phyloP scores from a whole-genome alignment of 2,113 vertebrate genomes.

The Anoura caudifer region DNA sequence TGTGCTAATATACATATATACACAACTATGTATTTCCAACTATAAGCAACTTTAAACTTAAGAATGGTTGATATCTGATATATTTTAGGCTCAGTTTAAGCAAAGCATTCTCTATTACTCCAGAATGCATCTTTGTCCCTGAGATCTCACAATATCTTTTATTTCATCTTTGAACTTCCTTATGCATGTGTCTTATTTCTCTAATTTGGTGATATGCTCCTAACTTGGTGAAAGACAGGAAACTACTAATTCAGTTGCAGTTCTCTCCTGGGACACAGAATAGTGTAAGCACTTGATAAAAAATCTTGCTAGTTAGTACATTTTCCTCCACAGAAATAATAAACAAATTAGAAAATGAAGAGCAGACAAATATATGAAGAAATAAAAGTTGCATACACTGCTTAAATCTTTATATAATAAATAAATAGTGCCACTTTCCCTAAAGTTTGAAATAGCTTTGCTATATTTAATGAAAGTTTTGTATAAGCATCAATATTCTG shows the following conservation, averaged over 20 bases:
- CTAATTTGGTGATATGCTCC: background rate
- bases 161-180: background rate
- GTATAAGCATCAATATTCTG: conserved; percentile 46
- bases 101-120: background rate
- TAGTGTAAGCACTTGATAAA: background rate
- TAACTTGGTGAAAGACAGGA: background rate
- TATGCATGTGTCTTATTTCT: background rate
- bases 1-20: background rate
- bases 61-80: background rate
- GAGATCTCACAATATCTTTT: background rate
- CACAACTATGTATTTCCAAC: background rate
- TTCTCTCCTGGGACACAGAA: background rate
- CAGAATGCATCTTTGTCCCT: background rate
- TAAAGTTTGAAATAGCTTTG: conserved; percentile 43
- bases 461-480: conserved; percentile 45
- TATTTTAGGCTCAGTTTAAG: background rate
- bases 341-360: background rate
- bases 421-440: background rate
- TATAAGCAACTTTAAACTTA: background rate
- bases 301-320: background rate
- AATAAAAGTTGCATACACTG: background rate
- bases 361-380: background rate
- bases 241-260: background rate
- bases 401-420: background rate
- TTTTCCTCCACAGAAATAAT: background rate